Conservation (phyloP, 2,888 invertebrate species). For the Parapristionchus giblindavisi region DNA sequence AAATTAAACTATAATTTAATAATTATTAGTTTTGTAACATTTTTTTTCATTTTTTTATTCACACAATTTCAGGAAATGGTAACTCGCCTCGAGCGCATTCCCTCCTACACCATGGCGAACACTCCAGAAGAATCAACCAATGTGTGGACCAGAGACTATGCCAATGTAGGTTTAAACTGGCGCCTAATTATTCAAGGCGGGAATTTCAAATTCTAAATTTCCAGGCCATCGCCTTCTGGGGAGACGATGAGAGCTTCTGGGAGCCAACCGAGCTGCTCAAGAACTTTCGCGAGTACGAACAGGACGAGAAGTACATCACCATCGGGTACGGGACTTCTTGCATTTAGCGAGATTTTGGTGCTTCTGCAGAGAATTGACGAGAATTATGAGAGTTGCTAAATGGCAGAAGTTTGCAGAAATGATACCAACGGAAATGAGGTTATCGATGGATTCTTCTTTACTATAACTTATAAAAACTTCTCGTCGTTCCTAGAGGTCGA, state of each 20-base stretch:
- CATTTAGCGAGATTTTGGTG: too few relatives aligned
- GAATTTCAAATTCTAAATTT: background rate
- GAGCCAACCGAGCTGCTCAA: slow-evolving; percentile 54
- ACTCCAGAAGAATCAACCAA: slow-evolving; percentile 46
- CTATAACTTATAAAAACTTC: slow-evolving; percentile 64
- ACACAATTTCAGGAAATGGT: slow-evolving; percentile 34
- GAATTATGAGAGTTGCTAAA: background rate
- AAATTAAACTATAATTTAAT: too few relatives aligned
- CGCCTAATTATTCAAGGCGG: too few relatives aligned
- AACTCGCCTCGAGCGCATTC: slow-evolving; percentile 24
- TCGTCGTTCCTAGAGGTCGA: slow-evolving; percentile 64
- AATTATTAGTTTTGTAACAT: too few relatives aligned
- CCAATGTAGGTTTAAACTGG: slow-evolving; percentile 42
- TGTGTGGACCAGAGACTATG: slow-evolving; percentile 64
- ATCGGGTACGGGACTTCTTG: slow-evolving; percentile 17
- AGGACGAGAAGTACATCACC: slow-evolving; percentile 51
- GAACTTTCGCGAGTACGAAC: slow-evolving; percentile 59
- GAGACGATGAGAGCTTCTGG: slow-evolving; percentile 60
- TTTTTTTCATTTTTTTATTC: too few relatives aligned
- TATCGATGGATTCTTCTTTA: slow-evolving; percentile 65
- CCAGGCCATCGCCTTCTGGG: slow-evolving; percentile 61
- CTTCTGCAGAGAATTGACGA: background rate
- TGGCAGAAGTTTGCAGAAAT: slow-evolving; percentile 43
- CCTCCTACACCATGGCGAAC: slow-evolving; percentile 9
- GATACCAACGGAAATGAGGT: slow-evolving; percentile 50